Evolutionary conservation across 2,888 invertebrate species (phyloP).

Genomic region (Sepioteuthis lessoniana): DNA sequence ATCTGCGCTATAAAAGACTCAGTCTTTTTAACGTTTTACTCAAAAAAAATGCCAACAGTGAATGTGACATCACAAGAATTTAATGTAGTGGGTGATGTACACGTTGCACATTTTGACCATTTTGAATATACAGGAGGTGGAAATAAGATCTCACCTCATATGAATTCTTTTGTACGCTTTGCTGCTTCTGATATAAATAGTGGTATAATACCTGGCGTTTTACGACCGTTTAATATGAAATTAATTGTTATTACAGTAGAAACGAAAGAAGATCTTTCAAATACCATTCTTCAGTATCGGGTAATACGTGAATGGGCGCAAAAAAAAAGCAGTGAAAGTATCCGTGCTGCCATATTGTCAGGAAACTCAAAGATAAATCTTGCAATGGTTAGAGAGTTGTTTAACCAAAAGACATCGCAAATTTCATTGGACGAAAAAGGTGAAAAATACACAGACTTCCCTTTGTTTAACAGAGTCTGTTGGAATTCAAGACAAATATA

Average conservation of each 20-base stretch:
- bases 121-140: slow-evolving; percentile 53
- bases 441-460: not conserved
- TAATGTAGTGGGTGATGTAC: slow-evolving; percentile 53
- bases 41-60: not conserved
- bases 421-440: not conserved
- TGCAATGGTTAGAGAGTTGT: not conserved
- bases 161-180: slow-evolving; percentile 55
- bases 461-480: not conserved
- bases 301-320: not conserved
- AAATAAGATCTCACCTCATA: slow-evolving; percentile 53
- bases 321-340: not conserved
- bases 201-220: slow-evolving; percentile 50
- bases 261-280: not conserved
- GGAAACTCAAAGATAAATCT: not conserved
- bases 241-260: not conserved
- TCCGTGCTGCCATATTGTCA: not conserved
- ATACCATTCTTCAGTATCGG: not conserved
- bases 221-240: slow-evolving; percentile 47
- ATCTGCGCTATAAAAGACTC: not conserved
- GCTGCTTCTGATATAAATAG: slow-evolving; percentile 56
- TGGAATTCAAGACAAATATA: not conserved
- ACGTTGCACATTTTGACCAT: slow-evolving; percentile 55
- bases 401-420: not conserved
- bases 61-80: not conserved
- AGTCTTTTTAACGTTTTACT: not conserved